These are phyloP conservation scores for Cryptomyrus ogoouensis DNA, from an alignment of 2,113 vertebrate genomes.

Conservation along the genomic window DNA sequence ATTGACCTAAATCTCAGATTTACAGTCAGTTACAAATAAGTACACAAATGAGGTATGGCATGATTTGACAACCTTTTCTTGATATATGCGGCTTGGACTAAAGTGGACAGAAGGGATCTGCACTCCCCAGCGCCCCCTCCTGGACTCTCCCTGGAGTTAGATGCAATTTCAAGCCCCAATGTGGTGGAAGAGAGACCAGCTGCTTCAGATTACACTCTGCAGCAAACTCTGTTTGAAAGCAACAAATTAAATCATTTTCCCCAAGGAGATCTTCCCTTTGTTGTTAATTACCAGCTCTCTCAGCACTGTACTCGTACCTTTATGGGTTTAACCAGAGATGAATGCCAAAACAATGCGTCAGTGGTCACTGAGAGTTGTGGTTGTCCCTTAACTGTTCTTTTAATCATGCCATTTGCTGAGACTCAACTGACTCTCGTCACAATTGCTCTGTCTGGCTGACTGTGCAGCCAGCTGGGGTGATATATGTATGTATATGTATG, in stretches of 20 bases:
- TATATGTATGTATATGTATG: background rate
- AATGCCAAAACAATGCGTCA: slow-evolving; percentile 13
- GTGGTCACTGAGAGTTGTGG: background rate
- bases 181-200: slow-evolving; percentile 25
- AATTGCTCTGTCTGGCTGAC: background rate
- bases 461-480: background rate
- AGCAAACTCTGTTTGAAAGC: slow-evolving; percentile 34
- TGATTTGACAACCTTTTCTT: background rate
- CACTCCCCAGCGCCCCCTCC: slow-evolving; percentile 39
- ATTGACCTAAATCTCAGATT: background rate
- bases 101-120: background rate
- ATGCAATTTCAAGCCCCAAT: slow-evolving; percentile 2
- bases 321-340: slow-evolving; percentile 8
- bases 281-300: slow-evolving; percentile 16
- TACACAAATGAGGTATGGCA: background rate
- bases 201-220: slow-evolving; percentile 35
- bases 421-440: background rate
- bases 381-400: slow-evolving; percentile 4
- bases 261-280: slow-evolving; percentile 23
- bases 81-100: background rate
- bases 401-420: background rate
- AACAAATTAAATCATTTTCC: slow-evolving; percentile 26
- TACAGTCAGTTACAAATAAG: background rate
- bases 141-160: slow-evolving; percentile 26
- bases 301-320: background rate